A percentile compares a stretch with the other conserved stretches of the same genome.
phyloP scores from a whole-genome alignment of 2,888 invertebrate species.

The Napeogenes inachia region DNA sequence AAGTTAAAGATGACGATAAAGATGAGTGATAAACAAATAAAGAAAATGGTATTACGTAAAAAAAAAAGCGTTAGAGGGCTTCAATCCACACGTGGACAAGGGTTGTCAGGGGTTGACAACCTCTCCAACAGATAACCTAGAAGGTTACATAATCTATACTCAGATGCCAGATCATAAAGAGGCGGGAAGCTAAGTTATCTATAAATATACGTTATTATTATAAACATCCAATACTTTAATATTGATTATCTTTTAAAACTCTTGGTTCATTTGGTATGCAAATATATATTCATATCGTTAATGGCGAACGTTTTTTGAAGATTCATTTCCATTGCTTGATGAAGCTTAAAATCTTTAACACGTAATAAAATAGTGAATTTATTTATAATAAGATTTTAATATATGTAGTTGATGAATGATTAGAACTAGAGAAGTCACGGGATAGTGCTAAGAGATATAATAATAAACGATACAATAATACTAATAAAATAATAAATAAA shows the following conservation, averaged over 20 bases:
- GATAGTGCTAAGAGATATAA: no score
- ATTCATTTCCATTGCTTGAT: no score
- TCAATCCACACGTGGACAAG: conserved; percentile 32
- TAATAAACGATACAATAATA: no score
- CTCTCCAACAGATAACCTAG: conserved; percentile 11
- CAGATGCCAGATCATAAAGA: conserved; percentile 7
- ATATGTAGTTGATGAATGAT: no score
- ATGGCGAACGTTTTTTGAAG: no score
- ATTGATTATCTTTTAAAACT: not conserved
- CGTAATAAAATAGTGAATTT: not conserved
- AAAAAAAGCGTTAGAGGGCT: not conserved
- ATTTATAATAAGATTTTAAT: not conserved
- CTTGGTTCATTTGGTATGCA: not conserved
- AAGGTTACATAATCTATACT: conserved; percentile 12
- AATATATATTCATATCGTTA: not conserved
- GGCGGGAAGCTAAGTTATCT: not conserved
- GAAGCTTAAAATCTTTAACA: not conserved
- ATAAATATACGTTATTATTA: no score
- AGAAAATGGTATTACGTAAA: no score
- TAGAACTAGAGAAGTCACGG: no score
- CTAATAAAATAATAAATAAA: no score
- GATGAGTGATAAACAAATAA: no score
- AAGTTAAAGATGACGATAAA: no score
- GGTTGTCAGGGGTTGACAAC: conserved; percentile 50
- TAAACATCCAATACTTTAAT: not conserved